Percentiles rank a stretch among this genome's conserved stretches.
These are phyloP conservation scores for Daubentonia madagascariensis DNA, from an alignment of 2,113 vertebrate genomes.

Conservation along the genomic window DNA sequence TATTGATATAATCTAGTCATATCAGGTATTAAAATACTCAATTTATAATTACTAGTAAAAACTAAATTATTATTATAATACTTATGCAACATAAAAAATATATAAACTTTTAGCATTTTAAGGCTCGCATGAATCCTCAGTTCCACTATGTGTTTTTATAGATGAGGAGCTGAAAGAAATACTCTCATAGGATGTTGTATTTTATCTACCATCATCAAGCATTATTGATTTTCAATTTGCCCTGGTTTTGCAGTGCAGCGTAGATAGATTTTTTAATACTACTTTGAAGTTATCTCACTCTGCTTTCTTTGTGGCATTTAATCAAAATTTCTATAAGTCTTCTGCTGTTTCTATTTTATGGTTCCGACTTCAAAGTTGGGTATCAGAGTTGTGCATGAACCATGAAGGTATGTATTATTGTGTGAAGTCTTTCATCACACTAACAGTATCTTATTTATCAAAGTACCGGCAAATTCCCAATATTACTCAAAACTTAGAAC, in stretches of 20 bases:
- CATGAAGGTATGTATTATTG: background rate
- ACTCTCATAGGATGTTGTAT: background rate
- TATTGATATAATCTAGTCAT: background rate
- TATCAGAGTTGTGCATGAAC: background rate
- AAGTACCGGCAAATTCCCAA: background rate
- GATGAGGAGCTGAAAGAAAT: background rate
- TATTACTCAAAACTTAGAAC: background rate
- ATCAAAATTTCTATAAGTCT: background rate
- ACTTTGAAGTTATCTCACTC: background rate
- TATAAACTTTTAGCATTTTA: background rate
- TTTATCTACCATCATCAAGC: background rate
- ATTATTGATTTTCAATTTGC: background rate
- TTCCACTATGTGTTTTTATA: background rate
- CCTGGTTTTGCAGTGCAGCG: background rate
- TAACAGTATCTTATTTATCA: background rate
- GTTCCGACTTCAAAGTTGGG: background rate
- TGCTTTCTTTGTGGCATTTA: background rate
- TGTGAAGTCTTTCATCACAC: background rate
- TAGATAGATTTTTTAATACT: background rate
- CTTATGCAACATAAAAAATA: background rate
- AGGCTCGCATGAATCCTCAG: background rate
- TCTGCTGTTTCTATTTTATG: background rate
- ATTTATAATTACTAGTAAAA: background rate
- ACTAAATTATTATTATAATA: background rate
- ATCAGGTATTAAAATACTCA: background rate